phyloP scores from a whole-genome alignment of 2,113 vertebrate genomes.

The Brachyistius frenatus region DNA sequence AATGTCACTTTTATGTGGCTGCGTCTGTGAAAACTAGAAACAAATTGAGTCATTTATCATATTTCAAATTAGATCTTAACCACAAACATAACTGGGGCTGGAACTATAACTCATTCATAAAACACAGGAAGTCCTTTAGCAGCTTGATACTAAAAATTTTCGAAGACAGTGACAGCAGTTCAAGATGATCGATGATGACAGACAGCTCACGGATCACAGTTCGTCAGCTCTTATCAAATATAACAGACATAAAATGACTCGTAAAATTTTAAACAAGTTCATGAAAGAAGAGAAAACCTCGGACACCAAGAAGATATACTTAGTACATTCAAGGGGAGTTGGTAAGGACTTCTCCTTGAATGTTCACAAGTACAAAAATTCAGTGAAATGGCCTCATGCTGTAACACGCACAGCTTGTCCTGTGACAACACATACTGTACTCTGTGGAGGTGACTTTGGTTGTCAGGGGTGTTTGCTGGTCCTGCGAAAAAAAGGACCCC shows the following conservation, averaged over 20 bases:
- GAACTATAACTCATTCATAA: conserved; percentile 6
- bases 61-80: conserved; percentile 23
- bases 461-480: conserved; percentile 47
- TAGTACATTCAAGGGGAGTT: neutral
- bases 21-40: conserved; percentile 20
- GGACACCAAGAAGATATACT: neutral
- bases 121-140: conserved; percentile 16
- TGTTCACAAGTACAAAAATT: conserved; percentile 8
- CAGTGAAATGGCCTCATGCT: conserved; percentile 18
- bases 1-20: conserved; percentile 9
- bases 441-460: conserved; percentile 62
- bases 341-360: conserved; percentile 42
- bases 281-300: neutral
- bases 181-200: conserved; percentile 28
- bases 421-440: conserved; percentile 41
- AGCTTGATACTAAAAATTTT: conserved; percentile 25
- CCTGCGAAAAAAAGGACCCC: conserved; percentile 18
- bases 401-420: conserved; percentile 54
- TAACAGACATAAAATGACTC: conserved; percentile 5
- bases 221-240: neutral
- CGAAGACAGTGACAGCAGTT: conserved; percentile 18
- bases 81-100: conserved; percentile 28
- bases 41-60: conserved; percentile 1
- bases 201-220: conserved; percentile 6
- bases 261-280: conserved; percentile 17